phyloP scores from a whole-genome alignment of 92 coral and sea anemone genomes.

The Umimayanthus chanpuru region DNA sequence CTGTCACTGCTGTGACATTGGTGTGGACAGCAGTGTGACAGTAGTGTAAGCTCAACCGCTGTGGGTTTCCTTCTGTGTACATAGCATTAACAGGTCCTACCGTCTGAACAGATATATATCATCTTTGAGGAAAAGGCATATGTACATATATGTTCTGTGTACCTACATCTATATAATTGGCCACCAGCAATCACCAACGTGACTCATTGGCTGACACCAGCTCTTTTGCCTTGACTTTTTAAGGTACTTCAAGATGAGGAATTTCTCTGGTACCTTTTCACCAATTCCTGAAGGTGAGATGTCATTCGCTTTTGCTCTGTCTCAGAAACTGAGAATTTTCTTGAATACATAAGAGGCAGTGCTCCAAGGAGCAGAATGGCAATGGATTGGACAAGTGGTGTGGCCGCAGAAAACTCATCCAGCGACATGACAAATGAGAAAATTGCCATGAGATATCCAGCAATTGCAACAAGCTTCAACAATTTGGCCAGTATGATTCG shows the following conservation, averaged over 20 bases:
- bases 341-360: slow-evolving; percentile 58
- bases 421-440: slow-evolving; percentile 90
- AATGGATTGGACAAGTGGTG: slow-evolving; percentile 72
- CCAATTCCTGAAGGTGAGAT: slow-evolving; percentile 64
- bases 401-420: slow-evolving; percentile 67
- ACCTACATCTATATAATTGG: too few species aligned
- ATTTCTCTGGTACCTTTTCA: slow-evolving; percentile 64
- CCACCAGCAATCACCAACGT: too few species aligned
- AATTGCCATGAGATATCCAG: slow-evolving; percentile 68
- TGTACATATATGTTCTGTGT: too few species aligned
- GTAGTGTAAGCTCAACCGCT: too few species aligned
- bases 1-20: too few species aligned
- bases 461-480: slow-evolving; percentile 66
- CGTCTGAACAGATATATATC: too few species aligned
- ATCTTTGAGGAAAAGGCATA: too few species aligned
- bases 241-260: slow-evolving; percentile 24
- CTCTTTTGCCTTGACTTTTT: background rate
- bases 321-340: slow-evolving; percentile 35
- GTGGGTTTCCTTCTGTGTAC: too few species aligned
- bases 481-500: slow-evolving; percentile 78
- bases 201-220: too few species aligned
- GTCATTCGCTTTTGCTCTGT: slow-evolving; percentile 38
- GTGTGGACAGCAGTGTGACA: too few species aligned
- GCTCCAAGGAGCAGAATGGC: slow-evolving; percentile 75
- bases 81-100: too few species aligned